Conservation (phyloP, 92 coral and sea anemone genomes). For the Zoanthus solanderi region DNA sequence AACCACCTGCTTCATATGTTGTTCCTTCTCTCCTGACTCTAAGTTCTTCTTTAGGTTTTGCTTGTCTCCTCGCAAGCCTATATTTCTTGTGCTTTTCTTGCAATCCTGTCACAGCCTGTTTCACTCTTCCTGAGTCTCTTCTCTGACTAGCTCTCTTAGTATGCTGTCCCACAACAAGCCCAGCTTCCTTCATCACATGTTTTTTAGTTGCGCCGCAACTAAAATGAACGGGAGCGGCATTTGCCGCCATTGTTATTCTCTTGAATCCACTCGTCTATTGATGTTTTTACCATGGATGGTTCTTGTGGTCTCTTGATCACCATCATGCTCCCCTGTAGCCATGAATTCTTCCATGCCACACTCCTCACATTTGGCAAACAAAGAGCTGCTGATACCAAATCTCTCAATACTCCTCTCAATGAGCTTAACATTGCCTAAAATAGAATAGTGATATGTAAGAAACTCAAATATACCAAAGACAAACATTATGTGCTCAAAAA, state of each 20-base stretch:
- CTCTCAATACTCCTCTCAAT: conserved; percentile 11
- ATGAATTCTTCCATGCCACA: neutral
- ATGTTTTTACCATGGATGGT: neutral
- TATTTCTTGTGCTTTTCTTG: conserved; percentile 26
- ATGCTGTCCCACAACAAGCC: conserved; percentile 2
- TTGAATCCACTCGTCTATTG: conserved; percentile 10
- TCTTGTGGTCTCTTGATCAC: neutral
- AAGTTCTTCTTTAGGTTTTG: conserved; percentile 6
- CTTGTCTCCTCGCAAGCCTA: conserved; percentile 23
- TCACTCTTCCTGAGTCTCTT: conserved; percentile 32
- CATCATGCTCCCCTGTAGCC: conserved; percentile 3
- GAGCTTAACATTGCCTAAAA: conserved; percentile 7
- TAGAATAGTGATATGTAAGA: neutral
- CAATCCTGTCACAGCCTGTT: conserved; percentile 6
- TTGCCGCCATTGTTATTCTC: conserved; percentile 6
- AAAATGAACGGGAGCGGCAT: conserved; percentile 6
- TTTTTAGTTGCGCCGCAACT: conserved; percentile 13
- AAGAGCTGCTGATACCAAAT: neutral
- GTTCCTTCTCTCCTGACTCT: conserved; percentile 26
- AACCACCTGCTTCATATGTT: neutral
- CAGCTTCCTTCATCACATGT: conserved; percentile 21
- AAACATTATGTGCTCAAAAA: neutral
- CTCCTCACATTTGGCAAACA: conserved; percentile 2
- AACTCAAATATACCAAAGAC: conserved; percentile 13
- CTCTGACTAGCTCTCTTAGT: conserved; percentile 9